Evolutionary conservation across 2,888 invertebrate species (phyloP), one percentile per base, ranked within the genome.

Genomic region (Nyleta sp.): DNA sequence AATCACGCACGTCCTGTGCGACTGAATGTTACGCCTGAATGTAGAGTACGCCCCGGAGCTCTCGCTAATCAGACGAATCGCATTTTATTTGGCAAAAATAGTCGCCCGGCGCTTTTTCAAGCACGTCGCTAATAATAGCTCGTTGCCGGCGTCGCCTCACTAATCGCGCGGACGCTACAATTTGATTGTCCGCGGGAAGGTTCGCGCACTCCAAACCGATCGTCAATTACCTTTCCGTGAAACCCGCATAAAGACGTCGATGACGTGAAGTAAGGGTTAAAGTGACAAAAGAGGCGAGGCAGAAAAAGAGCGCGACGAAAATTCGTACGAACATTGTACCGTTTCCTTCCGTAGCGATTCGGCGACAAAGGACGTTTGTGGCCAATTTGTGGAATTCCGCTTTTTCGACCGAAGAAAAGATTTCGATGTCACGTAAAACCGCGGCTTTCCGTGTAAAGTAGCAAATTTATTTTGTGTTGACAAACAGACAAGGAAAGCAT

Each of bases 1-100:
- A 90, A 89, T 89, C 89, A 86, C 85, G 87, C 84, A 87, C 89
- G 88, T 89, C 88, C 89, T 89, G 88, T 87, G 83, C 84, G 62
- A 70, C 80, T 73, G 74, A 78, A 74, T 78, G 65, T 71, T 78
- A 64, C 60, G 67, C 48, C 60, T 68, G 74, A 76, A 71, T 78
- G 65, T 71, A 65, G 73, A 74, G 60, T 78, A 64, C 60, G 67
- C 55, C 60, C 75, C 65, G 38, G 53, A 62, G 73, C 62, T 40
- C 57, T 57, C 71, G 65, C 55, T 75, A 75, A 81, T 78, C 75
- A 62, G 60, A 60, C 73, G 50, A 62, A 62, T 73, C 76, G 70
- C 77, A 64, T 76, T 75, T 80, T 75, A 72, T 77, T 80, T 80
- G 77, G 53, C 67, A 40, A 65, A 70, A 78, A 68, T 68, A 64